These are phyloP conservation scores for Heterodera schachtii DNA, from an alignment of 1,140 invertebrate genomes.

Conservation along the genomic window DNA sequence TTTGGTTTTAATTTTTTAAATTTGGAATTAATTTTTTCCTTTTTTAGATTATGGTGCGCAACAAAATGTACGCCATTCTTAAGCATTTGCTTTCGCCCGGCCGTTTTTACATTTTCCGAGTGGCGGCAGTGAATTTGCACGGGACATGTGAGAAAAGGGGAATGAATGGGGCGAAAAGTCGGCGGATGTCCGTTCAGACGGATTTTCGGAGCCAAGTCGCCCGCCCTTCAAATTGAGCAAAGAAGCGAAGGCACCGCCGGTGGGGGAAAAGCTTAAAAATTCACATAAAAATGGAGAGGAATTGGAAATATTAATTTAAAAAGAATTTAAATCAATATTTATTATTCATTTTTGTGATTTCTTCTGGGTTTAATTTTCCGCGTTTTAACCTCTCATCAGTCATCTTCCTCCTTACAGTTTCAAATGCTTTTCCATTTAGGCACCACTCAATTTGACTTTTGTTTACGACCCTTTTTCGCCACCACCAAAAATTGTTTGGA, in stretches of 20 bases:
- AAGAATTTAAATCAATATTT: not conserved
- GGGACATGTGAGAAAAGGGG: constrained; percentile 33
- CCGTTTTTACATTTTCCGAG: constrained; percentile 58
- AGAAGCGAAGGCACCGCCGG: constrained; percentile 53
- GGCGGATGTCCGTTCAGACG: constrained; percentile 11
- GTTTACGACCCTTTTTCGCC: not conserved
- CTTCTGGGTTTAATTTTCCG: too few species aligned
- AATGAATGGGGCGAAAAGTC: not conserved
- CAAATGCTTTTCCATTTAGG: not conserved
- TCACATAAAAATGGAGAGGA: not conserved
- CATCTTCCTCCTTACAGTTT: too few species aligned
- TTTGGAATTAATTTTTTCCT: not conserved
- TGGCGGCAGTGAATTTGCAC: constrained; percentile 50
- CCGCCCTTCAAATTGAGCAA: constrained; percentile 59
- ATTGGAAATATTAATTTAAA: not conserved
- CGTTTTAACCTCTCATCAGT: too few species aligned
- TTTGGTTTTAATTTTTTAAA: too few species aligned
- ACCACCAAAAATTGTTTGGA: constrained; percentile 45
- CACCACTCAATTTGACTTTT: constrained; percentile 54
- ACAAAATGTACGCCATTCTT: constrained; percentile 62
- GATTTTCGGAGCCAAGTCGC: constrained; percentile 51
- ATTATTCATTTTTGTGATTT: too few species aligned
- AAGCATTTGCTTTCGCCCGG: constrained; percentile 60
- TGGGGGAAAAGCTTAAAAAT: not conserved
- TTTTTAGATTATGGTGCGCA: constrained; percentile 47